A percentile compares a stretch with the other conserved stretches of the same genome.
These are phyloP conservation scores for Drosophila acutilabella DNA, from an alignment of 2,888 invertebrate species.

Conservation along the genomic window DNA sequence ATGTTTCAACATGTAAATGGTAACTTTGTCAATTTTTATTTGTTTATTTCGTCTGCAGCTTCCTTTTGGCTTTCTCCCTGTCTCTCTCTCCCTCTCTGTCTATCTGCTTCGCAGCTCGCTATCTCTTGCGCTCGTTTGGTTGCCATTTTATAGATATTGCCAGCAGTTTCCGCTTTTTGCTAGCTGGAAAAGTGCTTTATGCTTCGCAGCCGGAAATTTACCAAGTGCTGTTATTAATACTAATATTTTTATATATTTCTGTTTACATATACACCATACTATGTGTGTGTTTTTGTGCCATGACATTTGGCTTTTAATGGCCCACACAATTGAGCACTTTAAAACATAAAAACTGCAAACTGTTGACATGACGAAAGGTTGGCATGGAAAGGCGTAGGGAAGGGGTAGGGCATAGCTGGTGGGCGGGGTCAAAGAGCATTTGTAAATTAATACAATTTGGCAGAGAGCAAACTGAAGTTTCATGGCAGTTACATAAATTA, in stretches of 20 bases:
- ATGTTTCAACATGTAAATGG: conserved; percentile 49
- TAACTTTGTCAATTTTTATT: conserved; percentile 62
- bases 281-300: conserved; percentile 13
- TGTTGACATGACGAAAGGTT: conserved; percentile 29
- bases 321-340: conserved; percentile 46
- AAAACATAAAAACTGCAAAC: conserved; percentile 36
- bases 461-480: conserved; percentile 6
- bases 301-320: conserved; percentile 52
- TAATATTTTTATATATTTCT: conserved; percentile 52
- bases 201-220: conserved; percentile 51
- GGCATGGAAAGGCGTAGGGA: too few relatives aligned
- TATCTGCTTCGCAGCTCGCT: neutral
- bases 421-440: conserved; percentile 1
- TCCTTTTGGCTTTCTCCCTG: neutral
- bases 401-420: too few relatives aligned
- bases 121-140: neutral
- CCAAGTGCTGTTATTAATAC: conserved; percentile 67
- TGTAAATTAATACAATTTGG: conserved; percentile 23
- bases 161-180: conserved; percentile 35
- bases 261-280: too few relatives aligned
- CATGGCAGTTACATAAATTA: neutral
- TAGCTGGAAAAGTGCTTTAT: conserved; percentile 50
- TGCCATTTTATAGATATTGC: conserved; percentile 38
- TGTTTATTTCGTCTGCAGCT: conserved; percentile 44
- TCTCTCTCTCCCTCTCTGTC: neutral